Evolutionary conservation across 92 coral and sea anemone genomes (phyloP), one percentile per base, ranked within the genome.

Genomic region (Diadumene lineata): DNA sequence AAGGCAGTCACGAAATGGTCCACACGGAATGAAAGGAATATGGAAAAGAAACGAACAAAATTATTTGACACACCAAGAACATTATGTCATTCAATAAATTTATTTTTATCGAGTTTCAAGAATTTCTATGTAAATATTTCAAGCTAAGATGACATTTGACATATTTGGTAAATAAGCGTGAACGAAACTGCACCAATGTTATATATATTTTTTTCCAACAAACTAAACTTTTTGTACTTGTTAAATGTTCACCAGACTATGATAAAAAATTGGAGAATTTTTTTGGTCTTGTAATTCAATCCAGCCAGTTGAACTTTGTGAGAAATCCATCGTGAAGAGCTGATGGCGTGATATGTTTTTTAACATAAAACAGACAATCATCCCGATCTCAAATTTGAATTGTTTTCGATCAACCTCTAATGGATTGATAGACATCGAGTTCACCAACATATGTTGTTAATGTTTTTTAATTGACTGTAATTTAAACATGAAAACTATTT

Each of bases 1-100:
- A 7, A 18, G 64, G 2, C 22, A 58, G 64, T 58, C 64, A 58
- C 64, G 64, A 58, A 58, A 58, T 13, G n/a, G n/a, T n/a, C n/a
- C n/a, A n/a, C n/a, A n/a, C n/a, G n/a, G n/a, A 17, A n/a, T n/a
- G n/a, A 53, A 9, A 13, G 64, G 26, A 58, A 58, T 7, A 21
- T 2, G 3, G 27, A 7, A 58, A 11, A 58, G 64, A 58, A 26
- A 58, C 64, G 1, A 22, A 18, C 29, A 58, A 16, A 58, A 24
- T 16, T 58, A 10, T 18, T 29, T 18, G 27, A 58, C 28, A 58
- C 64, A 10, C 26, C 27, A 38, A 38, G 6, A 38, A 4, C 48
- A 13, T 4, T 38, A 4, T 38, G 13, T 38, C 13, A n/a, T n/a
- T n/a, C n/a, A n/a, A n/a, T n/a, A n/a, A n/a, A n/a, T n/a, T n/a